These are phyloP conservation scores for Mesorhabditis spiculigera DNA, from an alignment of 2,888 invertebrate genomes.

Conservation along the genomic window DNA sequence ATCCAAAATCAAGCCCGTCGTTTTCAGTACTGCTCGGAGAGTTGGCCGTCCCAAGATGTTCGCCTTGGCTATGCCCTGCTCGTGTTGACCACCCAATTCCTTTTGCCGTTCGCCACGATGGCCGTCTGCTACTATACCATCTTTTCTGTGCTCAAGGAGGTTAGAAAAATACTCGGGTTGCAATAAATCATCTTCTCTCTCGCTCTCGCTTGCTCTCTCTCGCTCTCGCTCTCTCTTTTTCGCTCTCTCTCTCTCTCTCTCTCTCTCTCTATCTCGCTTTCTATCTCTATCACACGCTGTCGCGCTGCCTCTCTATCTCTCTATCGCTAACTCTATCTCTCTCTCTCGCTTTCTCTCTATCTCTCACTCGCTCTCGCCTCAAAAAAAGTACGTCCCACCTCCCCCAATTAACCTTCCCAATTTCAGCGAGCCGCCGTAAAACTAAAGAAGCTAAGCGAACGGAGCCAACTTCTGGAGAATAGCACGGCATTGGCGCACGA, in stretches of 20 bases:
- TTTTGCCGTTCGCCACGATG: slow-evolving; percentile 87
- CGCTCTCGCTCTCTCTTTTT: too few relatives aligned
- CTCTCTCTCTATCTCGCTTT: too few relatives aligned
- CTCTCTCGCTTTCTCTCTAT: background rate
- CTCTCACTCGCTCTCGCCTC: background rate
- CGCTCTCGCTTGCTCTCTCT: too few relatives aligned
- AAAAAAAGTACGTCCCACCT: background rate
- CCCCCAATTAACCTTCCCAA: background rate
- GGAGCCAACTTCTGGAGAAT: slow-evolving; percentile 43
- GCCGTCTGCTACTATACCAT: slow-evolving; percentile 90
- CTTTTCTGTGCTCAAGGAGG: slow-evolving; percentile 60
- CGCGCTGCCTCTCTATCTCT: too few relatives aligned
- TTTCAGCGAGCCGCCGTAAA: slow-evolving; percentile 40
- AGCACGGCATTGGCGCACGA: slow-evolving; percentile 19
- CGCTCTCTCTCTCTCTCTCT: too few relatives aligned
- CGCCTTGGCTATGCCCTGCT: slow-evolving; percentile 77
- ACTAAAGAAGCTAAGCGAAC: slow-evolving; percentile 49
- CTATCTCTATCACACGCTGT: too few relatives aligned
- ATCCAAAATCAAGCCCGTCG: background rate
- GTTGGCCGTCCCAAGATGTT: slow-evolving; percentile 82
- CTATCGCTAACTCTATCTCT: too few relatives aligned
- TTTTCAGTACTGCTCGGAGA: slow-evolving; percentile 60
- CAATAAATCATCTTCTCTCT: background rate
- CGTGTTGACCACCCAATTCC: slow-evolving; percentile 85
- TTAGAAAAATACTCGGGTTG: slow-evolving; percentile 8